phyloP scores from a whole-genome alignment of 2,113 vertebrate species.

The Tragulus kanchil region DNA sequence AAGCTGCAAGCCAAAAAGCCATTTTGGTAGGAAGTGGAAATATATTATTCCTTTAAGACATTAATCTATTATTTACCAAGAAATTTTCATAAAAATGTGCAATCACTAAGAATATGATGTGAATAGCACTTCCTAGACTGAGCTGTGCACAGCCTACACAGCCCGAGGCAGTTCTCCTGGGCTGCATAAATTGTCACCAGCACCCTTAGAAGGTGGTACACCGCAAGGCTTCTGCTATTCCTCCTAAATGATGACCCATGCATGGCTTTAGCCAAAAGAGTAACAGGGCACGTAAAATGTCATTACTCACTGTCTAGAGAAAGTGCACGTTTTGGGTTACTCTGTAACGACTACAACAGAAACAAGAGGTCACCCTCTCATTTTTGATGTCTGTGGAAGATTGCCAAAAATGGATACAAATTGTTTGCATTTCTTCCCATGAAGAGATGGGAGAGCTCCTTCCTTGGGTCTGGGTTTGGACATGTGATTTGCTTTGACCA shows the following conservation, averaged over 20 bases:
- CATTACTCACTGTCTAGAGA: not conserved
- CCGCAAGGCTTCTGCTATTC: not conserved
- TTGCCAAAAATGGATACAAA: not conserved
- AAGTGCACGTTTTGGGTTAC: not conserved
- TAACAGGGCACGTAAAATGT: not conserved
- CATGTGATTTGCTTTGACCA: not conserved
- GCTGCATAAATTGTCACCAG: not conserved
- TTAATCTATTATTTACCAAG: not conserved
- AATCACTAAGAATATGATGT: not conserved
- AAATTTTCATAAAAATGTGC: not conserved
- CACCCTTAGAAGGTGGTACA: not conserved
- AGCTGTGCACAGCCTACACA: not conserved
- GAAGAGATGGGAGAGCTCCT: not conserved
- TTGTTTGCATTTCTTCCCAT: not conserved
- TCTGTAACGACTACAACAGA: not conserved
- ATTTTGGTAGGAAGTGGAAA: not conserved
- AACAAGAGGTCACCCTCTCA: not conserved
- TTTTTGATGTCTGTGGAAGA: not conserved
- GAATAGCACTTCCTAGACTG: not conserved
- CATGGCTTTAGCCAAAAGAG: not conserved
- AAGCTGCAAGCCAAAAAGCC: not conserved
- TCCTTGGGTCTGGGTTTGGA: not conserved
- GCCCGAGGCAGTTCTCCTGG: fast-evolving
- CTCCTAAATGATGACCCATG: not conserved
- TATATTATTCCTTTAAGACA: not conserved